Evolutionary conservation across 1,140 invertebrate genomes (phyloP).

Genomic region (Lordiphosa collinella): DNA sequence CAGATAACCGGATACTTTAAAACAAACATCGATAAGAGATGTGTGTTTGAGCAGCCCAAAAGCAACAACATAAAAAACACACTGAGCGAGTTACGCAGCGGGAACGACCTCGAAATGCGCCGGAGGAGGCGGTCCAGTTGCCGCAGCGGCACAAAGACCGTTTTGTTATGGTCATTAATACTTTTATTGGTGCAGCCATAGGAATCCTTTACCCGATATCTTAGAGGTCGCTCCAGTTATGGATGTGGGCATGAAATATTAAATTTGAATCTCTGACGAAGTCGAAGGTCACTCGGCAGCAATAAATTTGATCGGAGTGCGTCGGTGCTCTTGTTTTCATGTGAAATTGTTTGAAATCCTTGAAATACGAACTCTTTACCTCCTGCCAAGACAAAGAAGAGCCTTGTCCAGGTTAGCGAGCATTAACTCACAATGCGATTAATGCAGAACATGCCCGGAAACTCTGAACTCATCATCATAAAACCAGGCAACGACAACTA

Average conservation of each 20-base stretch:
- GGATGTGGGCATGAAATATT: conserved; percentile 62
- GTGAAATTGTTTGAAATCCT: conserved; percentile 54
- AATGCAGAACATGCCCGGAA: conserved; percentile 65
- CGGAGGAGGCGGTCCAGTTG: conserved; percentile 14
- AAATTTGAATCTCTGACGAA: conserved; percentile 52
- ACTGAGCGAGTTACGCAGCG: conserved; percentile 54
- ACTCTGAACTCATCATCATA: conserved; percentile 76
- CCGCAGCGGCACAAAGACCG: conserved; percentile 51
- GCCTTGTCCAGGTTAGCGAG: conserved; percentile 22
- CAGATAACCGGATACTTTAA: conserved; percentile 10
- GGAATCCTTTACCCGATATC: conserved; percentile 38
- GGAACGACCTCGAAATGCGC: conserved; percentile 54
- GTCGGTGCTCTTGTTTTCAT: conserved; percentile 54
- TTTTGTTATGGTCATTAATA: conserved; percentile 78
- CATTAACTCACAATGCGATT: conserved; percentile 48
- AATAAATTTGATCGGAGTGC: conserved; percentile 56
- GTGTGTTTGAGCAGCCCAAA: conserved; percentile 1
- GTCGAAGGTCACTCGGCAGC: conserved; percentile 52
- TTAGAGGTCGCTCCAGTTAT: conserved; percentile 62
- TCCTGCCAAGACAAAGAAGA: not conserved
- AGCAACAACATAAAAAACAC: conserved; percentile 4
- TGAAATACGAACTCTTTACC: conserved; percentile 51
- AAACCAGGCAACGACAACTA: conserved; percentile 63
- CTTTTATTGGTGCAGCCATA: conserved; percentile 62
- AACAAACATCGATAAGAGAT: conserved; percentile 28